These are phyloP conservation scores for Diorhabda sublineata DNA, from an alignment of 1,140 invertebrate genomes.

Conservation along the genomic window DNA sequence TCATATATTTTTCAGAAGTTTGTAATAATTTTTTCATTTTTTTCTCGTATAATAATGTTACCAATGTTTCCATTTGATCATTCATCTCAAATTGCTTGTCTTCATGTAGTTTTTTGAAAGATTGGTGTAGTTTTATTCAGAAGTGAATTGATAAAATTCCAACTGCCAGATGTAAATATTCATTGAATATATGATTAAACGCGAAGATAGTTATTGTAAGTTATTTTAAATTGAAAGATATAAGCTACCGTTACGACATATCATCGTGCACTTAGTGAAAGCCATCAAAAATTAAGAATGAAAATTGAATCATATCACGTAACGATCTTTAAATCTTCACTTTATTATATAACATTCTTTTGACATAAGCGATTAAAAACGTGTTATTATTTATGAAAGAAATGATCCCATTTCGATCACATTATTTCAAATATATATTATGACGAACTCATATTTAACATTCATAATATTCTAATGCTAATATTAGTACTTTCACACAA, in stretches of 20 bases:
- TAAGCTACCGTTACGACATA: neutral
- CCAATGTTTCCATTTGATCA: too few relatives aligned
- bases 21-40: too few relatives aligned
- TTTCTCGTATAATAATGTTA: too few relatives aligned
- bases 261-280: neutral
- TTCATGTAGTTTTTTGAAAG: too few relatives aligned
- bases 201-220: too few relatives aligned
- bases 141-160: too few relatives aligned
- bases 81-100: too few relatives aligned
- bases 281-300: slow-evolving; percentile 6
- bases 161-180: too few relatives aligned
- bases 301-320: slow-evolving; percentile 6
- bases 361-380: neutral
- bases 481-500: too few relatives aligned
- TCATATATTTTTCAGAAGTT: too few relatives aligned
- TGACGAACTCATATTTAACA: neutral
- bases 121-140: too few relatives aligned
- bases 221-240: neutral
- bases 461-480: neutral
- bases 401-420: neutral
- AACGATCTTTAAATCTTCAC: slow-evolving; percentile 8
- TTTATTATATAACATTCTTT: neutral
- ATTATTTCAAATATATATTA: neutral
- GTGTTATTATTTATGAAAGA: neutral
- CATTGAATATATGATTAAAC: too few relatives aligned